Evolutionary conservation across 2,113 vertebrate genomes (phyloP).

Genomic region (Erythrolamprus reginae): DNA sequence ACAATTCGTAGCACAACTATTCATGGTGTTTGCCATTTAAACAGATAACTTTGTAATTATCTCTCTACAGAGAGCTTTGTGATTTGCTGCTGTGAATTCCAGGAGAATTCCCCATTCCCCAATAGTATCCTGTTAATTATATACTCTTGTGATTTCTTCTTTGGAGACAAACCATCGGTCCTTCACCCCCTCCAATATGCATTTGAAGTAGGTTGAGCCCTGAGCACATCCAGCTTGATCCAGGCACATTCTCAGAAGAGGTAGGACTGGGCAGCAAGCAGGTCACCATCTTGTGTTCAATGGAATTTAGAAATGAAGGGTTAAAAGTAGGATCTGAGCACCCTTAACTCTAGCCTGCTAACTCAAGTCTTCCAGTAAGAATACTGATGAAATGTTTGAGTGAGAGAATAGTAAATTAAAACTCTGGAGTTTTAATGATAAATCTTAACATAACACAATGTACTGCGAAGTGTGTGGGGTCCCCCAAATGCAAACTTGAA

Average conservation of each 20-base stretch:
- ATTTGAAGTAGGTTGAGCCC: background rate
- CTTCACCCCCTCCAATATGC: background rate
- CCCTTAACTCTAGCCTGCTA: background rate
- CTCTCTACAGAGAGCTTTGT: background rate
- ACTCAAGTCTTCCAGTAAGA: background rate
- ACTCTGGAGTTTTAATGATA: background rate
- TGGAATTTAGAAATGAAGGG: background rate
- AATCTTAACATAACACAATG: background rate
- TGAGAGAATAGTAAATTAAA: background rate
- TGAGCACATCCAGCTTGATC: background rate
- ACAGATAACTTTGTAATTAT: background rate
- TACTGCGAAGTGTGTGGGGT: background rate
- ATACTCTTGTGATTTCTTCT: background rate
- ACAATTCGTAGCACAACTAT: background rate
- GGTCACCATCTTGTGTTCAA: background rate
- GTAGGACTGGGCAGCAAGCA: background rate
- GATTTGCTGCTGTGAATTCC: background rate
- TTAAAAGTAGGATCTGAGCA: background rate
- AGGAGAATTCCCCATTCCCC: background rate
- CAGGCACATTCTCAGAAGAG: background rate
- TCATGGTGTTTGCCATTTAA: background rate
- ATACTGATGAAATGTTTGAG: background rate
- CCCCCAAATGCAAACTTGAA: background rate
- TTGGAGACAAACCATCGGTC: background rate
- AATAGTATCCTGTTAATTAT: background rate